Percentiles rank a stretch among this genome's conserved stretches.
Evolutionary conservation across 2,797 vertebrate species (phyloP).

Genomic region (Crocodylus rhombifer): DNA sequence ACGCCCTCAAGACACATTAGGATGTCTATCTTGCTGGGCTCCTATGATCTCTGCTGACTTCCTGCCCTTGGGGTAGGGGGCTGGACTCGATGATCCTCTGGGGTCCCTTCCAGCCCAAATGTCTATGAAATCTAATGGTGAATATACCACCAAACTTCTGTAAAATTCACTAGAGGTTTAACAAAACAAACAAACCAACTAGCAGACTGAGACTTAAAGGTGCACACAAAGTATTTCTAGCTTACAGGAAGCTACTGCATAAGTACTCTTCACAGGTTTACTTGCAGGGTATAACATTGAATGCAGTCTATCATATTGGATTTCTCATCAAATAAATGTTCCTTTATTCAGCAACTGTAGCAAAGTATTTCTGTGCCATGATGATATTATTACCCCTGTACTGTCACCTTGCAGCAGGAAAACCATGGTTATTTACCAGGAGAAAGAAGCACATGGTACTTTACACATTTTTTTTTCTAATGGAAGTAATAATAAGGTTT

Average conservation of each 20-base stretch:
- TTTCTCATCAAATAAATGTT: neutral
- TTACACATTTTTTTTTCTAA: conserved; percentile 12
- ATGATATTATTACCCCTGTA: conserved; percentile 3
- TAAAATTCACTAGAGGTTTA: neutral
- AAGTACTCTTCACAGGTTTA: neutral
- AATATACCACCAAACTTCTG: neutral
- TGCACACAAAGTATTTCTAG: neutral
- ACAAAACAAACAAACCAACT: neutral
- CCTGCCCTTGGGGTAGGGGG: too few relatives aligned
- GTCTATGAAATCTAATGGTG: neutral
- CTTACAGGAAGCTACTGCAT: neutral
- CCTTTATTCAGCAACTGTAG: neutral
- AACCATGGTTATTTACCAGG: conserved; percentile 21
- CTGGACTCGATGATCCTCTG: too few relatives aligned
- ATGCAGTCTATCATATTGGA: neutral
- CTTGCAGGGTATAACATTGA: neutral
- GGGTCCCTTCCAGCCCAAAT: too few relatives aligned
- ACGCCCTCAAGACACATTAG: too few relatives aligned
- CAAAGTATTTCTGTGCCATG: neutral
- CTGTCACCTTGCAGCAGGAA: neutral
- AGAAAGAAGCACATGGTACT: neutral
- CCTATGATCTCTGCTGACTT: too few relatives aligned
- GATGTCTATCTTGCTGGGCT: too few relatives aligned
- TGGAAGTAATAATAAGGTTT: conserved; percentile 21
- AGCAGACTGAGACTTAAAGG: neutral